Conservation (phyloP, 2,113 vertebrate genomes). For the Struthio camelus region DNA sequence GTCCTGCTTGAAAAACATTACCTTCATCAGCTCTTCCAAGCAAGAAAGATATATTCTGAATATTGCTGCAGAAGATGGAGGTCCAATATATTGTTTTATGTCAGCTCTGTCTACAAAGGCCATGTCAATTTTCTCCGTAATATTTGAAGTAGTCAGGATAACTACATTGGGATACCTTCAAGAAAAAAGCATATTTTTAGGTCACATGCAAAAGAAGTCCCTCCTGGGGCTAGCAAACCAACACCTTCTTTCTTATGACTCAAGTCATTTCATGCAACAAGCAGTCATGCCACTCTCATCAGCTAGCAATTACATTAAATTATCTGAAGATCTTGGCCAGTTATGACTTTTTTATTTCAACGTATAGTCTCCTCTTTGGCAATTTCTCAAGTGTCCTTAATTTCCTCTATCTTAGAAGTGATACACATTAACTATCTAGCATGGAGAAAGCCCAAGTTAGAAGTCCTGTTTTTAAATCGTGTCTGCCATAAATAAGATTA, state of each 20-base stretch:
- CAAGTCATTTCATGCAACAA: not conserved
- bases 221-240: not conserved
- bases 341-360: not conserved
- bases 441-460: not conserved
- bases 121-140: constrained; percentile 95
- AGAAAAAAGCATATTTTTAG: constrained; percentile 30
- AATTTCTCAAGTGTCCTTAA: not conserved
- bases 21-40: constrained; percentile 97
- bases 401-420: not conserved
- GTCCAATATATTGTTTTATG: constrained; percentile 96
- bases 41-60: constrained; percentile 96
- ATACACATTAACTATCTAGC: not conserved
- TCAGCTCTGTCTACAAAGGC: constrained; percentile 98
- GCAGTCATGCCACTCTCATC: not conserved
- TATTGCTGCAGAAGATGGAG: constrained; percentile 88
- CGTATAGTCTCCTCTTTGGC: not conserved
- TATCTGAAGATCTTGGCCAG: not conserved
- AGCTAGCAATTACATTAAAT: not conserved
- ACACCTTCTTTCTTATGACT: not conserved
- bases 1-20: constrained; percentile 56
- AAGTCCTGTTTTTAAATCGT: too few relatives aligned
- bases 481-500: not conserved
- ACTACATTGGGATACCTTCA: constrained; percentile 94
- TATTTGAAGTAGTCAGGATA: constrained; percentile 96
- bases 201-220: not conserved